These are phyloP conservation scores for Colius striatus DNA, from an alignment of 2,113 vertebrate genomes.

Conservation along the genomic window DNA sequence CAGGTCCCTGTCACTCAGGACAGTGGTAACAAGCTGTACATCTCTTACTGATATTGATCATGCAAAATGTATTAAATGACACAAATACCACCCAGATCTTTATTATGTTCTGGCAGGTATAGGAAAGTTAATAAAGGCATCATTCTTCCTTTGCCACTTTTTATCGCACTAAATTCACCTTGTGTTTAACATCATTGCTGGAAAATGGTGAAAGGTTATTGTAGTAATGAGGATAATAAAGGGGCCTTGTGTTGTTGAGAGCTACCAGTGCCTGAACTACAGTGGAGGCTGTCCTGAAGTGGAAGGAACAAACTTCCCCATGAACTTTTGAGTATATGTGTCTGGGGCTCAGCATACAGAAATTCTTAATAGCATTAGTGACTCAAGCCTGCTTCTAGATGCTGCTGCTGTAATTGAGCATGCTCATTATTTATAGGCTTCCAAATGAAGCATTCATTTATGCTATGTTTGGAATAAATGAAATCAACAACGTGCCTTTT, in stretches of 20 bases:
- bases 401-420: constrained; percentile 45
- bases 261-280: not conserved
- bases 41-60: not conserved
- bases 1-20: not conserved
- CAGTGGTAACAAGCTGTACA: not conserved
- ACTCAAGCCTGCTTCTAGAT: constrained; percentile 54
- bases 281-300: not conserved
- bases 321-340: not conserved
- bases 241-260: not conserved
- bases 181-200: not conserved
- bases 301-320: not conserved
- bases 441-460: constrained; percentile 76
- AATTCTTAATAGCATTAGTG: constrained; percentile 52
- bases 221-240: not conserved
- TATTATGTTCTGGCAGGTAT: not conserved
- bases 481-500: constrained; percentile 71
- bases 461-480: constrained; percentile 72
- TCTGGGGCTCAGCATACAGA: not conserved
- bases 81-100: not conserved
- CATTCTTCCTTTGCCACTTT: not conserved
- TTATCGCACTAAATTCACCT: not conserved
- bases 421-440: constrained; percentile 69
- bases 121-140: not conserved
- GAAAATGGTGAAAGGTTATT: not conserved
- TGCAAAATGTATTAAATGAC: not conserved